These are phyloP conservation scores for Pelodiscus sinensis DNA, from an alignment of 2,113 vertebrate genomes.

Conservation along the genomic window DNA sequence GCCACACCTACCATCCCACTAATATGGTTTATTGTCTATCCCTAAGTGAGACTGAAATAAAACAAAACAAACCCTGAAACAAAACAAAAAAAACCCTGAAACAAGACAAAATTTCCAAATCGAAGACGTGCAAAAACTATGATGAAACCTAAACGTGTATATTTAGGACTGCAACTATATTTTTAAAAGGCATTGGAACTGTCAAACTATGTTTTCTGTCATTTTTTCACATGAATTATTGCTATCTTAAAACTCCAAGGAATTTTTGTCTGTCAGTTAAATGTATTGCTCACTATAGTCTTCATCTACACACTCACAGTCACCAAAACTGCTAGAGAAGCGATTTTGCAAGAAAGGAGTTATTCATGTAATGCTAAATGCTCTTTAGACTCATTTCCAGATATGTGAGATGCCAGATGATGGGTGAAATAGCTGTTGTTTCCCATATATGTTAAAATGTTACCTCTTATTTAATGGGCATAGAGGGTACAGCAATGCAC, in stretches of 20 bases:
- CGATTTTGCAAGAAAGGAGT: not conserved
- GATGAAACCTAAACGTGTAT: not conserved
- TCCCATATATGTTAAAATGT: not conserved
- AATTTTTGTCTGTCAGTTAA: not conserved
- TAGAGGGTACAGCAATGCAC: not conserved
- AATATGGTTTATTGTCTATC: not conserved
- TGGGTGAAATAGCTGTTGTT: not conserved
- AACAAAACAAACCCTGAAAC: no score
- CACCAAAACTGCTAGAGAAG: conserved; percentile 14
- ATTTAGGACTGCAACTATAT: not conserved
- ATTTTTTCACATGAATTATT: not conserved
- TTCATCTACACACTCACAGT: not conserved
- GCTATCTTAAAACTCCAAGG: not conserved
- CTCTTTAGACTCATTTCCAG: conserved; percentile 30
- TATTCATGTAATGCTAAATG: conserved; percentile 8
- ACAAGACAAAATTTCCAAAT: not conserved
- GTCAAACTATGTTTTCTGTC: not conserved
- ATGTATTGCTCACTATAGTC: not conserved
- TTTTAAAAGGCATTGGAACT: not conserved
- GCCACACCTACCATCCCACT: not conserved
- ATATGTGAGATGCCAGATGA: not conserved
- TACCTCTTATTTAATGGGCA: not conserved
- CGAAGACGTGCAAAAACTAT: not conserved
- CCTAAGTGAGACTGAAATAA: not conserved
- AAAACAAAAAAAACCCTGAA: not conserved